These are phyloP conservation scores for Herpetotheres cachinnans DNA, from an alignment of 2,113 vertebrate genomes.

Conservation along the genomic window DNA sequence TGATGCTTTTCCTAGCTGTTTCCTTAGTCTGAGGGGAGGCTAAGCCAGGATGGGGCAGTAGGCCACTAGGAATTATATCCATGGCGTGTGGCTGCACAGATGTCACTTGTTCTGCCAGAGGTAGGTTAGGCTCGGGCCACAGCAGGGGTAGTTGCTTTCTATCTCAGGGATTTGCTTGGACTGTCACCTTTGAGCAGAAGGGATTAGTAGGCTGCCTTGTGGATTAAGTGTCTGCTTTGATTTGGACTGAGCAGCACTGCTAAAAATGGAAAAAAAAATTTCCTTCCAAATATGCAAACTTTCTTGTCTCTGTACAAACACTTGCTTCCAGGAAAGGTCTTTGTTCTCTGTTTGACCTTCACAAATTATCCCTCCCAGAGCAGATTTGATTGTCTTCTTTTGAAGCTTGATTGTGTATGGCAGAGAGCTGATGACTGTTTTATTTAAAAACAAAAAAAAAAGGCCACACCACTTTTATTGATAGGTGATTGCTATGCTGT, in stretches of 20 bases:
- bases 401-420: background rate
- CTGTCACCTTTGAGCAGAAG: background rate
- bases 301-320: background rate
- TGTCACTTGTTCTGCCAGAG: background rate
- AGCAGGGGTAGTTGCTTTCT: background rate
- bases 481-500: accelerated
- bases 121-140: background rate
- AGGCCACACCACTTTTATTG: no score
- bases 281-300: background rate
- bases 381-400: background rate
- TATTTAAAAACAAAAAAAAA: background rate
- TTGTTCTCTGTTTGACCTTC: background rate
- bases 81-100: background rate
- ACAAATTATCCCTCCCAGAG: background rate
- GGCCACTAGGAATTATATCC: background rate
- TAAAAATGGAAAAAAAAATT: background rate
- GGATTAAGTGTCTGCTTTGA: background rate
- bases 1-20: no score
- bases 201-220: background rate
- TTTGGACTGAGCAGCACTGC: background rate
- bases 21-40: background rate
- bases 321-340: background rate
- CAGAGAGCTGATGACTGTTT: background rate
- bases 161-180: background rate
- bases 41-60: no score